A percentile compares a stretch with the other conserved stretches of the same genome.
Evolutionary conservation across 2,888 invertebrate genomes (phyloP).

Genomic region (Apoda limacodes): DNA sequence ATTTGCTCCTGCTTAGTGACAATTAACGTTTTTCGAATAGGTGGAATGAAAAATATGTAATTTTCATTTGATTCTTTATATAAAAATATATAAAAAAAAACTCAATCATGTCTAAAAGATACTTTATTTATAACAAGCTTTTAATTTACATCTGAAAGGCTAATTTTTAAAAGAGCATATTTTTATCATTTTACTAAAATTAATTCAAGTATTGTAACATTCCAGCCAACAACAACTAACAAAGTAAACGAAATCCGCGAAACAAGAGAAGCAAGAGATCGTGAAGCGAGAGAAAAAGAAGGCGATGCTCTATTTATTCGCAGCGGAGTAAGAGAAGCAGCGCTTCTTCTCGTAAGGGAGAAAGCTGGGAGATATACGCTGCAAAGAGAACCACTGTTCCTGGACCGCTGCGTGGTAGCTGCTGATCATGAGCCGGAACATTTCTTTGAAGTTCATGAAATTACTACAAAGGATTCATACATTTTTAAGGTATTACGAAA

Average conservation of each 20-base stretch:
- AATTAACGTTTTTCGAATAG: no score
- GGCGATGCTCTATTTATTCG: constrained; percentile 74
- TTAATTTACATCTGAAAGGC: no score
- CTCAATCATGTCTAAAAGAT: no score
- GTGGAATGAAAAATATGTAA: no score
- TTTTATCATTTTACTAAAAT: no score
- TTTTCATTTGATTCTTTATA: no score
- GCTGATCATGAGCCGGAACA: constrained; percentile 93
- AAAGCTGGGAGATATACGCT: constrained; percentile 89
- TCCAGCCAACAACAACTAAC: constrained; percentile 78
- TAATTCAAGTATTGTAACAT: no score
- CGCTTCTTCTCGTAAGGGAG: constrained; percentile 88
- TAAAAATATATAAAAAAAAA: no score
- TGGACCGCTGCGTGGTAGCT: constrained; percentile 92
- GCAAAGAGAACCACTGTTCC: constrained; percentile 88
- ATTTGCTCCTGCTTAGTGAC: no score
- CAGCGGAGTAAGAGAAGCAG: constrained; percentile 87
- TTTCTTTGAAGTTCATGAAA: constrained; percentile 95
- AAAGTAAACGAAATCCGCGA: constrained; percentile 74
- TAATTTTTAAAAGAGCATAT: no score
- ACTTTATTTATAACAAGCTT: no score
- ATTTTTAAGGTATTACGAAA: constrained; percentile 87
- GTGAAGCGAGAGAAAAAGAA: constrained; percentile 54
- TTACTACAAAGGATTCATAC: constrained; percentile 92
- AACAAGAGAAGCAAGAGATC: constrained; percentile 52